Conservation (phyloP, 1,140 invertebrate species). For the Ylistrum balloti region DNA sequence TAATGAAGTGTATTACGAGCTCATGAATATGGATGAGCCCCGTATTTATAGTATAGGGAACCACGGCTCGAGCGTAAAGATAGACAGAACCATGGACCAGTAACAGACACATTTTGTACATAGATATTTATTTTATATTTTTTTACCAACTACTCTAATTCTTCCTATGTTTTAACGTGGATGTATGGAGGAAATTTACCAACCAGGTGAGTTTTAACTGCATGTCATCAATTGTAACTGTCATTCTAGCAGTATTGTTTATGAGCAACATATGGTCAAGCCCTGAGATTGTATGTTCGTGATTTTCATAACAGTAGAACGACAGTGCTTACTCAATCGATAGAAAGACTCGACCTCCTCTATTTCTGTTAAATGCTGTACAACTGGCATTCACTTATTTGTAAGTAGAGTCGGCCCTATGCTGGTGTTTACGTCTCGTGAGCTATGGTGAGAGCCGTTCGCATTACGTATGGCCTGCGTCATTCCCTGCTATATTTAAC, state of each 20-base stretch:
- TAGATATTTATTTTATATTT: slow-evolving; percentile 19
- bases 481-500: slow-evolving; percentile 19
- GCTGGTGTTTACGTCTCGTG: slow-evolving; percentile 32
- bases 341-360: neutral
- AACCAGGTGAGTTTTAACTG: neutral
- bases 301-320: neutral
- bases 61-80: slow-evolving; percentile 23
- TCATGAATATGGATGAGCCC: slow-evolving; percentile 32
- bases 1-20: slow-evolving; percentile 25
- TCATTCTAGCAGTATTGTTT: neutral
- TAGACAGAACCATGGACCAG: neutral
- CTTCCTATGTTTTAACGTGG: neutral
- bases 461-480: slow-evolving; percentile 21
- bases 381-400: slow-evolving; percentile 38
- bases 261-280: slow-evolving; percentile 33
- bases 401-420: neutral
- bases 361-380: neutral
- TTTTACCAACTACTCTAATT: slow-evolving; percentile 27
- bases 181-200: neutral
- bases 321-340: neutral
- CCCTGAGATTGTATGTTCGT: neutral
- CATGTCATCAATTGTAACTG: neutral
- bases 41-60: slow-evolving; percentile 16
- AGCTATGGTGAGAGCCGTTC: neutral
- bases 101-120: slow-evolving; percentile 11